Evolutionary conservation across 2,113 vertebrate species (phyloP), one percentile per base, ranked within the genome.

Genomic region (Anoura caudifer): DNA sequence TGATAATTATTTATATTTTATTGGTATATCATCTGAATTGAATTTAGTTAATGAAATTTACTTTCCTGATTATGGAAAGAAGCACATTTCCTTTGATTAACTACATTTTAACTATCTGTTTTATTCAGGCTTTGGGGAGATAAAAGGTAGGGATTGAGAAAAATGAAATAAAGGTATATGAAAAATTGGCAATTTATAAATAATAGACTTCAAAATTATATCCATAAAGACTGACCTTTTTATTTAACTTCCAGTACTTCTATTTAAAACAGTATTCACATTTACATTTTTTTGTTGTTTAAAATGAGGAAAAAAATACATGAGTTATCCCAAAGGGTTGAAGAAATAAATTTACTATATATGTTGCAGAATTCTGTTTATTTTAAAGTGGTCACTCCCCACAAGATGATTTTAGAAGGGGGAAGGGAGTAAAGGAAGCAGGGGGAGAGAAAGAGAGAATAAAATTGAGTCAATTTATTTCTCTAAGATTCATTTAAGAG

Each of bases 401-500:
- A 93, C 0, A 31, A 61, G 9, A 17, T 10, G 1, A 70, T 65
- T 38, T 33, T 86, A 41, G 0, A 36, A 87, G 26, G 26, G 24
- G 1, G 14, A 3, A 36, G 50, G 52, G 52, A 36, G 5, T 2
- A 15, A 6, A 54, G 17, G 17, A 56, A 6, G 54, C 7, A 56
- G 26, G 15, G 41, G 43, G 2, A 47, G 28, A 47, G 33, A 56
- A 22, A 41, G 8, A 61, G 80, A 82, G 8, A 41, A 72, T 63
- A 19, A 50, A 28, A 31, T 84, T 52, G 7, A 73, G 16, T 24
- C 19, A 0, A 38, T 43, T 0, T 0, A 79, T 47, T 47, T 84
- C 9, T 87, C 43, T 56, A 28, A 70, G 4, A 26, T 45, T 82
- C 5, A 70, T 65, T 94, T 15, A 76, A 82, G 82, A 95, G 2